Percentiles rank a stretch among this genome's conserved stretches.
Evolutionary conservation across 2,888 invertebrate genomes (phyloP).

Genomic region (Eupithecia exiguata): DNA sequence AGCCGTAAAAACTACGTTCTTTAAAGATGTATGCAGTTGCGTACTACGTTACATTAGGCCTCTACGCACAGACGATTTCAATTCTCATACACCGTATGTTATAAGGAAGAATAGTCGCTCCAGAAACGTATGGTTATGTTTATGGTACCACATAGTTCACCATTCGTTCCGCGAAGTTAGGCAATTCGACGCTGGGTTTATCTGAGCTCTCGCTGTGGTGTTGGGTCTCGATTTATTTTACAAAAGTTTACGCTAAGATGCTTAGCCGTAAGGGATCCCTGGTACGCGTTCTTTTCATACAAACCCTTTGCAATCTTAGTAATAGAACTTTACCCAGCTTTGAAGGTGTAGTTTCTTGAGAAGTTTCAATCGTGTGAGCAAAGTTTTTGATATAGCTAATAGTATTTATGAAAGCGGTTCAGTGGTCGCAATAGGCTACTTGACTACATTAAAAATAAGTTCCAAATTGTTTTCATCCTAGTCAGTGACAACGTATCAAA

Average conservation of each 20-base stretch:
- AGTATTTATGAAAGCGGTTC: neutral
- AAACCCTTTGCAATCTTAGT: neutral
- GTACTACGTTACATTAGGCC: conserved; percentile 1
- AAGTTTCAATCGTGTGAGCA: neutral
- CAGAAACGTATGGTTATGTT: conserved; percentile 35
- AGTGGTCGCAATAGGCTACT: no score
- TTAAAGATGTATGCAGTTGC: neutral
- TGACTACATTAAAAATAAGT: no score
- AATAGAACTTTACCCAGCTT: neutral
- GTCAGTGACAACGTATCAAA: no score
- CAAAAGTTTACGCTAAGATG: conserved; percentile 24
- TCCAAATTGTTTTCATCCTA: no score
- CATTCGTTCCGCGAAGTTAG: conserved; percentile 41
- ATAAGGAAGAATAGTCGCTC: conserved; percentile 27
- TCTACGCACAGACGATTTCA: conserved; percentile 24
- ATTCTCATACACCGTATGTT: conserved; percentile 26
- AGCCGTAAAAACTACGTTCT: neutral
- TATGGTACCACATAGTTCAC: conserved; percentile 36
- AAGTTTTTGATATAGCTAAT: neutral
- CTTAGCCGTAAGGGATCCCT: neutral
- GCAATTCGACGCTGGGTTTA: conserved; percentile 42
- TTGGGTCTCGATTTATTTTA: conserved; percentile 35
- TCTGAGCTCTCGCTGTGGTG: conserved; percentile 41
- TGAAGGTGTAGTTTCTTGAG: neutral
- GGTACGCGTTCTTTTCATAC: neutral